Conservation (phyloP, 2,888 invertebrate genomes). For the Rhingia campestris region DNA sequence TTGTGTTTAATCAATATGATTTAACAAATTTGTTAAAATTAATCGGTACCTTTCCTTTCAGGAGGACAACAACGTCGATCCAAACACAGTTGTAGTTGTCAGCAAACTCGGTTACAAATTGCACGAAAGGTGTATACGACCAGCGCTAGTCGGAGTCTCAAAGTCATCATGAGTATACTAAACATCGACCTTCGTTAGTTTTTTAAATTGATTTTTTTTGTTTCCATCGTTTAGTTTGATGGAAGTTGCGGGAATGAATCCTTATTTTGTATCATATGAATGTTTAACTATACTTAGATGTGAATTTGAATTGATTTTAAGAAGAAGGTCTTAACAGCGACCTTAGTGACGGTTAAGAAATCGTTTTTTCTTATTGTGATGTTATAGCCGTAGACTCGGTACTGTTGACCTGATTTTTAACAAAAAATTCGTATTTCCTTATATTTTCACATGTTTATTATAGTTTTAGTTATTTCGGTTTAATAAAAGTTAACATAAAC, state of each 20-base stretch:
- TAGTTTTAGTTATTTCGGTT: constrained; percentile 36
- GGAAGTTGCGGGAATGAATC: constrained; percentile 46
- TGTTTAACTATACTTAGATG: constrained; percentile 45
- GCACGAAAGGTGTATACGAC: constrained; percentile 95
- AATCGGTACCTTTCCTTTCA: constrained; percentile 77
- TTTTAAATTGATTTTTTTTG: constrained; percentile 21
- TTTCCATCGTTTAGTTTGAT: constrained; percentile 40
- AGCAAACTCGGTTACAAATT: constrained; percentile 98
- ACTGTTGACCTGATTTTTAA: not conserved
- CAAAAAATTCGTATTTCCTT: constrained; percentile 49
- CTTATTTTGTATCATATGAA: constrained; percentile 59
- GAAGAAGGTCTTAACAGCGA: not conserved
- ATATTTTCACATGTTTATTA: constrained; percentile 33
- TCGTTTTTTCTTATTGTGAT: constrained; percentile 48
- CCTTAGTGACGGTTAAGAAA: constrained; percentile 8
- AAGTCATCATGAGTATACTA: constrained; percentile 83
- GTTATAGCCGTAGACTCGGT: not conserved
- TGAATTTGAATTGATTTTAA: constrained; percentile 43
- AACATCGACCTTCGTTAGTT: constrained; percentile 5
- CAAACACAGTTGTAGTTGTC: constrained; percentile 95
- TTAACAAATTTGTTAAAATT: constrained; percentile 22
- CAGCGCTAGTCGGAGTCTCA: constrained; percentile 97
- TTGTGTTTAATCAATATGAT: constrained; percentile 46
- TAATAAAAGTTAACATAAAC: constrained; percentile 17
- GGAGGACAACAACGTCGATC: constrained; percentile 90